Evolutionary conservation across 2,797 vertebrate genomes (phyloP).

Genomic region (Halcyon chelicuti): DNA sequence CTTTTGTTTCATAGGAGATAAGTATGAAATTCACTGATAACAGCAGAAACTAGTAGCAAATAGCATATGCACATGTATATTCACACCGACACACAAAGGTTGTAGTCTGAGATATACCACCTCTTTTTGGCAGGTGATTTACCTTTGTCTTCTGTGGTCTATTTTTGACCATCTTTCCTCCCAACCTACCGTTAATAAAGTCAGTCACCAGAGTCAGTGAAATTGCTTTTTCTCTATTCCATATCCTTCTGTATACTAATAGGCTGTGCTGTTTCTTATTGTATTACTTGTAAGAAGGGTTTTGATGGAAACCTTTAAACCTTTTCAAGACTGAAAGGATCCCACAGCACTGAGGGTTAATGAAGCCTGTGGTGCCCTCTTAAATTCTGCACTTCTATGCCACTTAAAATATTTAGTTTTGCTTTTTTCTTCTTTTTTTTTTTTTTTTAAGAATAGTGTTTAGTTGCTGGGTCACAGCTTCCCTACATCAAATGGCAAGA

Average conservation of each 20-base stretch:
- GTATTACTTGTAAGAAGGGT: background rate
- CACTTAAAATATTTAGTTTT: background rate
- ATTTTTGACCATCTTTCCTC: background rate
- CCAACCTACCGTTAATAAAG: background rate
- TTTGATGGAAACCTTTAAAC: background rate
- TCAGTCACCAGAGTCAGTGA: background rate
- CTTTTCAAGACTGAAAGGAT: background rate
- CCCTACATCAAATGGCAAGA: background rate
- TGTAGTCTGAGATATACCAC: background rate
- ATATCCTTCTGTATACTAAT: background rate
- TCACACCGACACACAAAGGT: accelerated
- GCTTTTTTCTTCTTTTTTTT: background rate
- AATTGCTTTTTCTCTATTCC: background rate
- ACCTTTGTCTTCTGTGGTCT: background rate
- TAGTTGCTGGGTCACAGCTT: background rate
- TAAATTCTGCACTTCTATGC: background rate
- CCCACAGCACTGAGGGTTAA: background rate
- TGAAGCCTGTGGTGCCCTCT: background rate
- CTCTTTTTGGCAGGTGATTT: background rate
- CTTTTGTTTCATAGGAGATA: background rate
- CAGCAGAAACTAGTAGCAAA: background rate
- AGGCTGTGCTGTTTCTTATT: background rate
- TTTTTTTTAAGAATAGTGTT: background rate
- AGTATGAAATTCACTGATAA: background rate
- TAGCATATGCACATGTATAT: background rate